Evolutionary conservation across 2,888 invertebrate species (phyloP).

Genomic region (Eristalis tenax): DNA sequence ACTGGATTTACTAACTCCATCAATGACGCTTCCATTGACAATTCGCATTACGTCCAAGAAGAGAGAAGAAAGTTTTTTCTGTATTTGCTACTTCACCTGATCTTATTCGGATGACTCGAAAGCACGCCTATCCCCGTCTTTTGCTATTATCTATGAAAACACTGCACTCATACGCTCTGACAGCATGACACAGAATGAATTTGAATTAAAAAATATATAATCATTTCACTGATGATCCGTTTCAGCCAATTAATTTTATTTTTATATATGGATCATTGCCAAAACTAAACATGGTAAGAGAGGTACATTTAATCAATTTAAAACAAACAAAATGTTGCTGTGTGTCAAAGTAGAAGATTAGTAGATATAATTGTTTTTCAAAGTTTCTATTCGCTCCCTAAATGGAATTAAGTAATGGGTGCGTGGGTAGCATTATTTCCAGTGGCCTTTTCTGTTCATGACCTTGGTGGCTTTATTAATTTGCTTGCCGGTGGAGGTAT

Average conservation of each 20-base stretch:
- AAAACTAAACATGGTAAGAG: conserved; percentile 29
- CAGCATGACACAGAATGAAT: not conserved
- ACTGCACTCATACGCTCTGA: no score
- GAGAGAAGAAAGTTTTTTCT: no score
- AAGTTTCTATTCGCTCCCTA: conserved; percentile 41
- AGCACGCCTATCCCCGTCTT: no score
- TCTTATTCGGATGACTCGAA: no score
- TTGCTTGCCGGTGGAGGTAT: conserved; percentile 91
- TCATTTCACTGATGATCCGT: conserved; percentile 34
- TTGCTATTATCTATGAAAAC: no score
- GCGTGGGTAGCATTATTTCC: conserved; percentile 50
- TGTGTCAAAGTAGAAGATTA: conserved; percentile 56
- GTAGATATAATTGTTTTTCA: conserved; percentile 50
- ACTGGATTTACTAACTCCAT: no score
- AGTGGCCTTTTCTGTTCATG: conserved; percentile 71
- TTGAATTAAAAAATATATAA: conserved; percentile 9
- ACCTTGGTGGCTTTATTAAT: conserved; percentile 85
- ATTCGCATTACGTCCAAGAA: no score
- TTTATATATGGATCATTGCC: conserved; percentile 51
- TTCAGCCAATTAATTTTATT: conserved; percentile 61
- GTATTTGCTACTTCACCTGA: no score
- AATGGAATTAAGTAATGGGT: conserved; percentile 65
- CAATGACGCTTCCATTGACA: no score
- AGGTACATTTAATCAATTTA: conserved; percentile 58
- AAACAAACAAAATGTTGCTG: conserved; percentile 49